Evolutionary conservation across 1,140 invertebrate species (phyloP).

Genomic region (Matsumurasca onukii): DNA sequence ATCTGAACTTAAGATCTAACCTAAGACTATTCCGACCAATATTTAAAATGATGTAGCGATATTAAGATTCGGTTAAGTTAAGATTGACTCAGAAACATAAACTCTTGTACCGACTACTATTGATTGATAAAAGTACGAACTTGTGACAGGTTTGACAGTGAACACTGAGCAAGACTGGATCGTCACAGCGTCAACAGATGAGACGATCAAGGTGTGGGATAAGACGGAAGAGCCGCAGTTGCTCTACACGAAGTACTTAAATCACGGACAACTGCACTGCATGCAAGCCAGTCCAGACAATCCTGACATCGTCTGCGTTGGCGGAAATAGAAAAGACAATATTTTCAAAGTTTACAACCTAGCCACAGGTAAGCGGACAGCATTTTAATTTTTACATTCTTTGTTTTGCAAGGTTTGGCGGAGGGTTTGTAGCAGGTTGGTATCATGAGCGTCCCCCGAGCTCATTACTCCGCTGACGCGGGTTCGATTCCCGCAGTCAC

Average conservation of each 20-base stretch:
- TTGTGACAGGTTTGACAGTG: constrained; percentile 49
- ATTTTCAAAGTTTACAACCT: constrained; percentile 73
- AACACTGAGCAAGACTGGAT: constrained; percentile 50
- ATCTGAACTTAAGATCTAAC: no score
- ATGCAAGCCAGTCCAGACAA: constrained; percentile 75
- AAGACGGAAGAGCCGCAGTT: constrained; percentile 48
- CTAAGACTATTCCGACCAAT: neutral
- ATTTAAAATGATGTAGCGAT: neutral
- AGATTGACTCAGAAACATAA: neutral
- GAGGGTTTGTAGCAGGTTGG: no score
- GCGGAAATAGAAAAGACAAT: constrained; percentile 80
- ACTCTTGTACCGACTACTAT: neutral
- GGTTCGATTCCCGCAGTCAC: no score
- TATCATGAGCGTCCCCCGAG: no score
- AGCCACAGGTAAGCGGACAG: neutral
- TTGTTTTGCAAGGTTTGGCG: no score
- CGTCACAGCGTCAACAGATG: constrained; percentile 71
- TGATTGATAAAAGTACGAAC: no score
- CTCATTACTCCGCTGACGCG: no score
- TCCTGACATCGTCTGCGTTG: constrained; percentile 74
- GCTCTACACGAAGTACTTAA: constrained; percentile 60
- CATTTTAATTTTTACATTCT: no score
- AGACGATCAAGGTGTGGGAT: constrained; percentile 80
- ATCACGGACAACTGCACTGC: constrained; percentile 72
- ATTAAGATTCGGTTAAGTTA: neutral